Evolutionary conservation across 2,797 vertebrate genomes (phyloP), one percentile per base, ranked within the genome.

Genomic region (Leucoraja ocellata): DNA sequence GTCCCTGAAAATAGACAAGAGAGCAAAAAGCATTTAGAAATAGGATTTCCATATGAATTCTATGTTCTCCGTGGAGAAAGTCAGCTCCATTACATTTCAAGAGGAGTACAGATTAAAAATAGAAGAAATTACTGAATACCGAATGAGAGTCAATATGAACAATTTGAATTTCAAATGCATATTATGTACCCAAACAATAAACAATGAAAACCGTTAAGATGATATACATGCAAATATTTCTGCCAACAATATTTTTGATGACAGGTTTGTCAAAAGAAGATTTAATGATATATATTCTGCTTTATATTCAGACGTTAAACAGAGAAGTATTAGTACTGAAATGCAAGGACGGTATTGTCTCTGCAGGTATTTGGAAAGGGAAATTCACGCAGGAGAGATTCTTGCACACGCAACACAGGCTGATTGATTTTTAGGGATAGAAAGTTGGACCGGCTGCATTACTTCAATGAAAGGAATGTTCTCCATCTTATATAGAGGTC

Each of bases 201-300:
- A 88, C 84, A 68, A 68, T 32, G 61, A 65, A 88, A 88, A 88
- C 63, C 6, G n/a, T 88, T 88, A 68, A 88, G 61, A 68, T 88
- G 84, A 88, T 88, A 88, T 88, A 88, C 61, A 88, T 88, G 84
- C 84, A 88, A 88, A 88, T 88, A 88, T 68, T 88, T 88, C 63
- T 68, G 63, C 63, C 84, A 36, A 88, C 84, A 88, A 68, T 88
- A 32, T 88, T 32, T 63, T 88, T 36, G n/a, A 68, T 88, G 84
- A 21, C 84, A 88, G 84, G 84, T 88, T 88, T 16, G 61, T 32
- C 14, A 10, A 68, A 65, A 88, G 84, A 88, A 88, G 61, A 88
- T 88, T 88, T 88, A 88, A 88, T 88, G 63, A 86, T 65, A 32
- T 86, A 86, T 86, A 61, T 65, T 86, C 83, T 86, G 28, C 58